These are phyloP conservation scores for Hydrotaea diabolus DNA, from an alignment of 2,888 invertebrate genomes.

Conservation along the genomic window DNA sequence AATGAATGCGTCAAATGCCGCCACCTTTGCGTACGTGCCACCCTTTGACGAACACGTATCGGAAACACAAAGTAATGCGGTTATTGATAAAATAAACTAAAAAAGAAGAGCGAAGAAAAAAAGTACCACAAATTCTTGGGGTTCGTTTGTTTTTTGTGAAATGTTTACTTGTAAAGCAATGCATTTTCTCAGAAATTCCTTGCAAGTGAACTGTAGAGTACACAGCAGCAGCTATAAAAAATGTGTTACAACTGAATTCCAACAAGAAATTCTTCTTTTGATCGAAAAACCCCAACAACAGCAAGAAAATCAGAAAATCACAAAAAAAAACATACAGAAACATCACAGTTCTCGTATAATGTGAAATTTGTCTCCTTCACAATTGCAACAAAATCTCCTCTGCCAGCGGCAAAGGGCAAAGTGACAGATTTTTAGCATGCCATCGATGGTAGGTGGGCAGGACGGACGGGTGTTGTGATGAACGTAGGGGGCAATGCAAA, in stretches of 20 bases:
- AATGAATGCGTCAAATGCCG: neutral
- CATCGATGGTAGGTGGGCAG: neutral
- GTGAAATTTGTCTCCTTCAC: slow-evolving; percentile 13
- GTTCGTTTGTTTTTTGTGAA: neutral
- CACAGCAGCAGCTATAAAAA: slow-evolving; percentile 29
- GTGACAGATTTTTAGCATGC: slow-evolving; percentile 26
- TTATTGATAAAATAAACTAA: slow-evolving; percentile 22
- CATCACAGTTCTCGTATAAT: neutral
- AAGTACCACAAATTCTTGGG: no score
- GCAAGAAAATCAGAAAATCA: no score
- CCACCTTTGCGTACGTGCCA: neutral
- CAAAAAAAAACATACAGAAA: neutral
- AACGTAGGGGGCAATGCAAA: neutral
- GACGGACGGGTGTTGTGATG: neutral
- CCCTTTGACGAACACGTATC: no score
- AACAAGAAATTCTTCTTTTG: slow-evolving; percentile 56
- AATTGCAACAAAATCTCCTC: slow-evolving; percentile 35
- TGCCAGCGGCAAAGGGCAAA: slow-evolving; percentile 30
- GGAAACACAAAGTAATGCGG: slow-evolving; percentile 20
- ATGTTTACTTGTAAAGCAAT: neutral
- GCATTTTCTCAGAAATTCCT: slow-evolving; percentile 51
- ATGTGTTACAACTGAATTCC: slow-evolving; percentile 66
- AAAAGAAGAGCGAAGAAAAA: neutral
- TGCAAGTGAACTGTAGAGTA: slow-evolving; percentile 18
- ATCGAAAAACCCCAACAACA: slow-evolving; percentile 49